Conservation (phyloP, 2,113 vertebrate species). For the Xerus inauris region DNA sequence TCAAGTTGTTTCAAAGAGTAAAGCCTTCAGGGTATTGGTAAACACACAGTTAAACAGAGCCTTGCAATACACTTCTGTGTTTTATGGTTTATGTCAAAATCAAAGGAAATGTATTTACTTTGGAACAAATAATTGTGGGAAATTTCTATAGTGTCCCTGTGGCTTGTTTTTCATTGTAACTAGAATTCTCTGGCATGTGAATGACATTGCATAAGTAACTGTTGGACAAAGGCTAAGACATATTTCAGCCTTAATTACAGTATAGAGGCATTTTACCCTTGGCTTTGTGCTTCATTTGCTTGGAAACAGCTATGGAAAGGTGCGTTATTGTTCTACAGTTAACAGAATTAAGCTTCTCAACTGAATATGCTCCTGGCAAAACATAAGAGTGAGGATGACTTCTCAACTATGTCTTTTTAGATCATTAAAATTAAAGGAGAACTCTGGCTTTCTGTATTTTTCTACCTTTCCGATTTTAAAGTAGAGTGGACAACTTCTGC, state of each 20-base stretch:
- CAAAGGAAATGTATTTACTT: conserved; percentile 76
- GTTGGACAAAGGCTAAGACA: conserved; percentile 40
- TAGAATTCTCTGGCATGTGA: conserved; percentile 58
- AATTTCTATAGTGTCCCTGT: conserved; percentile 64
- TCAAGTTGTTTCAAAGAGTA: conserved; percentile 60
- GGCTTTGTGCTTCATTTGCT: conserved; percentile 30
- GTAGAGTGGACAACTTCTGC: neutral
- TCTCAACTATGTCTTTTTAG: neutral
- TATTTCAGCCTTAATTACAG: conserved; percentile 1
- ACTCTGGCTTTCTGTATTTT: neutral
- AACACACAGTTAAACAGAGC: conserved; percentile 56
- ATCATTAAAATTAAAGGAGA: neutral
- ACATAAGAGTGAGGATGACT: neutral
- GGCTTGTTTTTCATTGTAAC: conserved; percentile 62
- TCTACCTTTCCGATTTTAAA: neutral
- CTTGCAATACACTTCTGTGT: conserved; percentile 61
- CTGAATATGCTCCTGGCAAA: neutral
- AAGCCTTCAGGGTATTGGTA: conserved; percentile 74
- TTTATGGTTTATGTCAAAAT: conserved; percentile 77
- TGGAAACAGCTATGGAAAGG: conserved; percentile 7
- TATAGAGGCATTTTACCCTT: neutral
- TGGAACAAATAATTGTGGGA: conserved; percentile 76
- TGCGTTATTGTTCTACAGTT: neutral
- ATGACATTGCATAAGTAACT: neutral
- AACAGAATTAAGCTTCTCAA: conserved; percentile 14